Conservation (phyloP, 2,888 invertebrate species). For the Metallyticus violacea region DNA sequence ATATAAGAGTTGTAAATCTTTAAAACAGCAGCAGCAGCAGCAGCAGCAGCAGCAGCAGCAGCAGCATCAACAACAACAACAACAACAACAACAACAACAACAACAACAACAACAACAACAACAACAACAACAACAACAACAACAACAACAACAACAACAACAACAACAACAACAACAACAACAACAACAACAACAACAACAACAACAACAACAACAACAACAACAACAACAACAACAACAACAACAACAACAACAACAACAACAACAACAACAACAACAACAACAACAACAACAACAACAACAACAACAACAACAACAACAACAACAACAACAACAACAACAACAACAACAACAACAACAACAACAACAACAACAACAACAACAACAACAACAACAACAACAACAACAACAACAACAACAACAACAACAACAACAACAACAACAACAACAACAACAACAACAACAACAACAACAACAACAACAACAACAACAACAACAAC, state of each 20-base stretch:
- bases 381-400: slow-evolving; percentile 20
- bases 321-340: not conserved
- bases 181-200: slow-evolving; percentile 1
- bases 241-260: slow-evolving; percentile 1
- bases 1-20: no score
- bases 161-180: slow-evolving; percentile 6
- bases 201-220: slow-evolving; percentile 5
- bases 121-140: not conserved
- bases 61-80: no score
- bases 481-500: slow-evolving; percentile 24
- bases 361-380: slow-evolving; percentile 23
- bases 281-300: slow-evolving; percentile 19
- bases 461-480: slow-evolving; percentile 23
- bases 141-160: not conserved
- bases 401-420: slow-evolving; percentile 23
- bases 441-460: slow-evolving; percentile 23
- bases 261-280: slow-evolving; percentile 9
- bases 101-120: not conserved
- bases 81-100: not conserved
- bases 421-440: slow-evolving; percentile 24
- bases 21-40: no score
- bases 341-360: slow-evolving; percentile 12
- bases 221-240: not conserved
- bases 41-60: no score
- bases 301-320: slow-evolving; percentile 14